Percentiles rank a stretch among this genome's conserved stretches.
Evolutionary conservation across 2,888 invertebrate species (phyloP).

Genomic region (Morpho deidamia): DNA sequence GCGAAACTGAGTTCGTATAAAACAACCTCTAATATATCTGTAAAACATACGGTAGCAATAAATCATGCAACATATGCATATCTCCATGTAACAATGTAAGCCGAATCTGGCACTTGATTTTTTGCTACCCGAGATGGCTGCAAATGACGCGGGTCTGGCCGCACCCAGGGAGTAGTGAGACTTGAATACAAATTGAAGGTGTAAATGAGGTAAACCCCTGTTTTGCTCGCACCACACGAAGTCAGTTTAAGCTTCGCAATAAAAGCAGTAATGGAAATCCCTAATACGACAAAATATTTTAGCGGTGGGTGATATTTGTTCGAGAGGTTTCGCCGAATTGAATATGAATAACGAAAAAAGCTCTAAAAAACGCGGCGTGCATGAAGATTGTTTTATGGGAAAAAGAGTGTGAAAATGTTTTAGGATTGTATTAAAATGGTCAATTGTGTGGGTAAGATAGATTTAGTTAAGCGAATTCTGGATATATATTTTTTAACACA

Average conservation of each 20-base stretch:
- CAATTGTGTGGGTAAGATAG: too few species aligned
- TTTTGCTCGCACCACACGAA: slow-evolving; percentile 21
- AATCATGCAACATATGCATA: slow-evolving; percentile 9
- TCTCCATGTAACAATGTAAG: neutral
- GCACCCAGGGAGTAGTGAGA: slow-evolving; percentile 51
- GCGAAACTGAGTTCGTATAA: neutral
- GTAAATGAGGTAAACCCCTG: slow-evolving; percentile 48
- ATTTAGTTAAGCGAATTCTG: too few species aligned
- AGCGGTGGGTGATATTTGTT: slow-evolving; percentile 25
- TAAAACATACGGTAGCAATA: slow-evolving; percentile 1
- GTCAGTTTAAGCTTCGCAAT: slow-evolving; percentile 20
- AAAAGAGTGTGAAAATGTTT: neutral
- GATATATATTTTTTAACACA: too few species aligned
- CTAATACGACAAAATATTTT: slow-evolving; percentile 48
- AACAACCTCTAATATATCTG: slow-evolving; percentile 1
- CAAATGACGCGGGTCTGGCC: slow-evolving; percentile 25
- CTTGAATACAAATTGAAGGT: slow-evolving; percentile 71
- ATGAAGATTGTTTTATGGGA: slow-evolving; percentile 3
- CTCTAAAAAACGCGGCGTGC: slow-evolving; percentile 1
- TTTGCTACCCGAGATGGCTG: slow-evolving; percentile 24
- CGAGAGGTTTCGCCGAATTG: slow-evolving; percentile 1
- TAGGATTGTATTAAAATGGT: too few species aligned
- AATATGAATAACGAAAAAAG: slow-evolving; percentile 6
- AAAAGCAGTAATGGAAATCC: slow-evolving; percentile 43
- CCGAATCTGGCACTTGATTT: slow-evolving; percentile 11